Base-by-base conservation (phyloP, 1,140 invertebrate species). In the Ylistrum balloti region DNA sequence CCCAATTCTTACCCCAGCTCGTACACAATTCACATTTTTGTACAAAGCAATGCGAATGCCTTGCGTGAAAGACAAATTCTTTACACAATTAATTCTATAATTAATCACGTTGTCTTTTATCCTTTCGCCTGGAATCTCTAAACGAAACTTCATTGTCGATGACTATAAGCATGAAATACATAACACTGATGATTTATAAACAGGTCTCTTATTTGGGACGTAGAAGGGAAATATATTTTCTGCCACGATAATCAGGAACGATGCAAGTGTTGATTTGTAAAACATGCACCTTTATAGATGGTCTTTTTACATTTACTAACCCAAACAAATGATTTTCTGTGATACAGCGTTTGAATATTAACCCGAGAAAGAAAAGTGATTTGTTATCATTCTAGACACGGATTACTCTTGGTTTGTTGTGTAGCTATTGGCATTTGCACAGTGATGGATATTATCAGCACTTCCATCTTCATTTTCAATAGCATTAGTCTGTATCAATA, bases 21-120 rank as follows among this genome's bases (percentile, higher is more conserved):
- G 56, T n/a, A 74, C 56, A 74, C 56, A 74, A 74, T 74, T 28
- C n/a, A 74, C n/a, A 74, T n/a, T 74, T n/a, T 74, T 74, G 56
- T 74, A 28, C 56, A 74, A 22, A n/a, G n/a, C 5, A 74, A 74
- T 74, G 15, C 28, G 22, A 74, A 74, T 74, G n/a, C 13, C 5
- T 74, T 28, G 56, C 56, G 11, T 28, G 56, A n/a, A 28, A 28
- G 11, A 74, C 22, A 74, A 28, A 28, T 74, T 74, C 56, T 74
- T 28, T n/a, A n/a, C n/a, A 74, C 22, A 74, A 74, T 74, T 28
- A 74, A 74, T 74, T 74, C 56, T 74, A 28, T 74, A 74, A 74
- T 74, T 74, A 74, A 74, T 74, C 56, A 74, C 56, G 56, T 74
- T 74, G 56, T 28, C n/a, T 74, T 74, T 9, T 45, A 45, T 17